phyloP scores from a whole-genome alignment of 2,797 vertebrate species.

The Jordanella pulchra region DNA sequence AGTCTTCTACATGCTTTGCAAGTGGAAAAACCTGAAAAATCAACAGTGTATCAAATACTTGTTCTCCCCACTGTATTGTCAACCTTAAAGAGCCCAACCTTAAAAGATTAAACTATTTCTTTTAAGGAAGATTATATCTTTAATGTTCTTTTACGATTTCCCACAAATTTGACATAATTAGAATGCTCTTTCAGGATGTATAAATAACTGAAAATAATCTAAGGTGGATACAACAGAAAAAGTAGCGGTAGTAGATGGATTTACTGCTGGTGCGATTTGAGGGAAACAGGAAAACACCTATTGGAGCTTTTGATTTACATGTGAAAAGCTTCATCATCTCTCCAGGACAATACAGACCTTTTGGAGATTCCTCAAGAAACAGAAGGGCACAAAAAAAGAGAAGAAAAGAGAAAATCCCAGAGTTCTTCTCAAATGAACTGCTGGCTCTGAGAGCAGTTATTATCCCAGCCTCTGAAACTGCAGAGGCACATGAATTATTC shows the following conservation, averaged over 20 bases:
- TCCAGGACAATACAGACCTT: constrained; percentile 59
- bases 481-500: constrained; percentile 81
- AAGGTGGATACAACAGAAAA: constrained; percentile 28
- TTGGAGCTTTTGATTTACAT: constrained; percentile 59
- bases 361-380: constrained; percentile 52
- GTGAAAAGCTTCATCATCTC: constrained; percentile 56
- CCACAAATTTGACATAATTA: too few species aligned
- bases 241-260: constrained; percentile 18
- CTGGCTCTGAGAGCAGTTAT: constrained; percentile 75
- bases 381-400: constrained; percentile 22
- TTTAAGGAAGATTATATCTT: background rate
- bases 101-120: background rate
- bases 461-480: constrained; percentile 72
- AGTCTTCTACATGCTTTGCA: too few species aligned
- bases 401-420: constrained; percentile 50
- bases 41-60: too few species aligned
- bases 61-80: too few species aligned
- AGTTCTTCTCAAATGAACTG: constrained; percentile 72
- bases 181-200: background rate
- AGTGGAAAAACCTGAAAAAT: too few species aligned
- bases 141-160: too few species aligned
- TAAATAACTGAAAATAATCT: constrained; percentile 26
- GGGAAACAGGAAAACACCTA: constrained; percentile 56
- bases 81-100: background rate
- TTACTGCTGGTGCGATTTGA: constrained; percentile 34